phyloP scores from a whole-genome alignment of 2,888 invertebrate species.

The Xanthorhoe spadicearia region DNA sequence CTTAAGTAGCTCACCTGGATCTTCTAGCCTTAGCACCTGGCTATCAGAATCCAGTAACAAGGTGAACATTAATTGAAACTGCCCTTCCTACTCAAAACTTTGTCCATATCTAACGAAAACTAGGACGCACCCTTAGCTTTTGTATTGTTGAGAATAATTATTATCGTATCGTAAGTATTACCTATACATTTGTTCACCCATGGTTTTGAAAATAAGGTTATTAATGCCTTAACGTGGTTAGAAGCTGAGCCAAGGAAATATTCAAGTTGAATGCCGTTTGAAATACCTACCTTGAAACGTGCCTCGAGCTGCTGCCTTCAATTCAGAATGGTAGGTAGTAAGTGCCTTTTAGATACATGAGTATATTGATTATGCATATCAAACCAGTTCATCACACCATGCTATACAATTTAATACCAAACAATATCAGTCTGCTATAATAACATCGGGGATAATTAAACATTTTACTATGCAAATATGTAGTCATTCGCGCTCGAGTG shows the following conservation, averaged over 20 bases:
- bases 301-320: background rate
- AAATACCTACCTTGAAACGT: background rate
- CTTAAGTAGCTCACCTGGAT: background rate
- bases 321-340: background rate
- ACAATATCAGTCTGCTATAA: background rate
- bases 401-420: background rate
- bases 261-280: background rate
- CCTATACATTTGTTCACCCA: background rate
- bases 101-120: slow-evolving; percentile 9
- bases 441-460: slow-evolving; percentile 3
- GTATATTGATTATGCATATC: background rate
- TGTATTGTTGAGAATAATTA: background rate
- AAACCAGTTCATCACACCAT: slow-evolving; percentile 3
- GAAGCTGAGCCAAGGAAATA: background rate
- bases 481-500: slow-evolving; percentile 14
- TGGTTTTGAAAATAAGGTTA: too few relatives aligned
- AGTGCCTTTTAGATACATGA: too few relatives aligned
- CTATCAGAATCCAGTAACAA: slow-evolving; percentile 19
- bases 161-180: background rate
- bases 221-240: too few relatives aligned
- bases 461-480: slow-evolving; percentile 10
- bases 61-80: slow-evolving; percentile 20
- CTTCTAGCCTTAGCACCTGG: slow-evolving; percentile 7
- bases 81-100: slow-evolving; percentile 20
- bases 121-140: background rate